A percentile compares a stretch with the other conserved stretches of the same genome.
These are phyloP conservation scores for Limonius californicus DNA, from an alignment of 1,140 invertebrate species.

Conservation along the genomic window DNA sequence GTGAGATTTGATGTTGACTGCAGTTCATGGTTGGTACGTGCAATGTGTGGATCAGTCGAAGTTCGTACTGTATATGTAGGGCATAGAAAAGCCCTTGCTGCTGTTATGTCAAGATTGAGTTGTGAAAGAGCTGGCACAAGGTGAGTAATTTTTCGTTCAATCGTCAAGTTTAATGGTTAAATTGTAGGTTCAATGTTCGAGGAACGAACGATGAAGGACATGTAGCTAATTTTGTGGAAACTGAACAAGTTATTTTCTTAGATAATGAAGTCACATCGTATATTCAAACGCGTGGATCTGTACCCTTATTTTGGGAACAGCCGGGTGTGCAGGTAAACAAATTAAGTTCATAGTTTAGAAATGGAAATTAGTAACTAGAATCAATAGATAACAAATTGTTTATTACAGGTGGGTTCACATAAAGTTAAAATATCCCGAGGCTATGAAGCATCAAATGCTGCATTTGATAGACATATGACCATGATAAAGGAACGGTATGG, in stretches of 20 bases:
- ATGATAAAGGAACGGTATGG: conserved; percentile 89
- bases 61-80: conserved; percentile 94
- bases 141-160: conserved; percentile 35
- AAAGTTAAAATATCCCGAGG: conserved; percentile 96
- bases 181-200: conserved; percentile 85
- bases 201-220: conserved; percentile 99
- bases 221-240: conserved; percentile 99
- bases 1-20: conserved; percentile 86
- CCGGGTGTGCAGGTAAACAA: conserved; percentile 84
- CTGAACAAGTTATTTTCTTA: conserved; percentile 92
- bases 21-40: conserved; percentile 83
- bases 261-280: conserved; percentile 83
- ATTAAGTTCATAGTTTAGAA: no score
- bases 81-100: conserved; percentile 86
- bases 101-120: conserved; percentile 91
- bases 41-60: conserved; percentile 95
- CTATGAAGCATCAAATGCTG: conserved; percentile 85
- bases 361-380: no score
- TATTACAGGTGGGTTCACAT: conserved; percentile 85
- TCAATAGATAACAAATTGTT: no score
- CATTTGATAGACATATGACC: conserved; percentile 87
- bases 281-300: conserved; percentile 90
- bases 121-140: conserved; percentile 94
- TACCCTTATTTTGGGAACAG: conserved; percentile 98
- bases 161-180: background rate